Base-by-base conservation (phyloP, 2,113 vertebrate species). In the Melanerpes formicivorus region DNA sequence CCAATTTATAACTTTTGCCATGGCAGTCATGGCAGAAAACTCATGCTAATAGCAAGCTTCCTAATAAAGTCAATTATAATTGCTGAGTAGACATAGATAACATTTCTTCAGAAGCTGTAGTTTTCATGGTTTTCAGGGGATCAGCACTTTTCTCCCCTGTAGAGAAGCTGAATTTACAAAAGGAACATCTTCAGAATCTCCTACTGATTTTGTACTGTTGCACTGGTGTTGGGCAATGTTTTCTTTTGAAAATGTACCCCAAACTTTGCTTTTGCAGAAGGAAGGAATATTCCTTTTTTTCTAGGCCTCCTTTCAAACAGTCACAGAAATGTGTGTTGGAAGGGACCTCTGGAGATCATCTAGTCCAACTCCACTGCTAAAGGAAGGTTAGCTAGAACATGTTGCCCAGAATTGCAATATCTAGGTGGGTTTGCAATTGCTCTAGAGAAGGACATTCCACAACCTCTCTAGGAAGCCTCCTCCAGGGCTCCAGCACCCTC, bases 1-100 rank as follows among this genome's bases (percentile, higher is more conserved):
- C 29, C 87, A 89, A 92, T 91, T 97, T 93, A 84, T 34, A 77
- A 83, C 79, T 10, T 3, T 55, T 95, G 87, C 60, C 74, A 22
- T 14, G 65, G 69, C 54, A 84, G 27, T 42, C 54, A n/a, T 73
- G 93, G 54, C 73, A 95, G 70, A 93, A 96, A 95, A 89, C 11
- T 52, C 74, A 88, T 30, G 42, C 48, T 86, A 87, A 80, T 37
- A 88, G 75, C 42, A 93, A 88, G 90, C 93, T 96, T 34, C 65
- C 78, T 86, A 88, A 72, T 70, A 90, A 74, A 75, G 37, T 7
- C 89, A 84, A 56, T 86, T 69, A 73, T 84, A 72, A 9, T 71
- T 95, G 91, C 95, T 91, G 79, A 40, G 40, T 40, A 40, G 10
- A 40, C 40, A 40, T 40, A 11, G 40, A 10, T 40, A 40, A 87